Conservation (phyloP, 1,140 invertebrate genomes). For the Drosophila tsacasi region DNA sequence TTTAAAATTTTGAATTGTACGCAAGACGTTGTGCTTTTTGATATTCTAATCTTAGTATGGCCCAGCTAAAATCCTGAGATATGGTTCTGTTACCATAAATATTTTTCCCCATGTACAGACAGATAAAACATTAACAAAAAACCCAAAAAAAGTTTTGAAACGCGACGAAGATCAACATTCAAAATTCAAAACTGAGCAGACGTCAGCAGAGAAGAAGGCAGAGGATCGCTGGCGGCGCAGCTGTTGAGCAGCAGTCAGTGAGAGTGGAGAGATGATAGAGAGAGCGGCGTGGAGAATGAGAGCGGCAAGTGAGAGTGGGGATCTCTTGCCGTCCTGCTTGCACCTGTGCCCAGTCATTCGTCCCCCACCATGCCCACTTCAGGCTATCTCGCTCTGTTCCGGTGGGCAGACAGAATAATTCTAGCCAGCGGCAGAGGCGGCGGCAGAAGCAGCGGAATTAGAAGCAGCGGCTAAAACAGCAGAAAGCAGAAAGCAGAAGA, state of each 20-base stretch:
- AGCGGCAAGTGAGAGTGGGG: constrained; percentile 1
- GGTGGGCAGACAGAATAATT: constrained; percentile 50
- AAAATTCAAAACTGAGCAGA: constrained; percentile 37
- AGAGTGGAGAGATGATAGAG: constrained; percentile 27
- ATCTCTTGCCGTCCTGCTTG: constrained; percentile 35
- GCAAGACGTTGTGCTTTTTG: too few relatives aligned
- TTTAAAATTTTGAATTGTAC: too few relatives aligned
- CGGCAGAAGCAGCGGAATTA: constrained; percentile 60
- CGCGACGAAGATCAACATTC: constrained; percentile 34
- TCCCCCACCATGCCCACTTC: constrained; percentile 9
- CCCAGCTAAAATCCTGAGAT: background rate
- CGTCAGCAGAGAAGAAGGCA: constrained; percentile 24
- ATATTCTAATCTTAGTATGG: too few relatives aligned
- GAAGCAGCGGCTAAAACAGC: constrained; percentile 58
- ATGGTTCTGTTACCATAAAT: background rate
- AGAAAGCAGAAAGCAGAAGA: constrained; percentile 65
- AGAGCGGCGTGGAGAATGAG: constrained; percentile 16
- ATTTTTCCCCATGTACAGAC: constrained; percentile 8
- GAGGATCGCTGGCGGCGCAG: constrained; percentile 16
- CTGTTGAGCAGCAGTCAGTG: constrained; percentile 8
- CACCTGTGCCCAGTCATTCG: constrained; percentile 25
- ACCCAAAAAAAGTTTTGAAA: constrained; percentile 34
- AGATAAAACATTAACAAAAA: constrained; percentile 10
- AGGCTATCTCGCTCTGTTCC: constrained; percentile 62
- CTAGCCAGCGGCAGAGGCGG: constrained; percentile 35